Evolutionary conservation across 2,888 invertebrate genomes (phyloP), one percentile per base, ranked within the genome.

Genomic region (Plusia festucae): DNA sequence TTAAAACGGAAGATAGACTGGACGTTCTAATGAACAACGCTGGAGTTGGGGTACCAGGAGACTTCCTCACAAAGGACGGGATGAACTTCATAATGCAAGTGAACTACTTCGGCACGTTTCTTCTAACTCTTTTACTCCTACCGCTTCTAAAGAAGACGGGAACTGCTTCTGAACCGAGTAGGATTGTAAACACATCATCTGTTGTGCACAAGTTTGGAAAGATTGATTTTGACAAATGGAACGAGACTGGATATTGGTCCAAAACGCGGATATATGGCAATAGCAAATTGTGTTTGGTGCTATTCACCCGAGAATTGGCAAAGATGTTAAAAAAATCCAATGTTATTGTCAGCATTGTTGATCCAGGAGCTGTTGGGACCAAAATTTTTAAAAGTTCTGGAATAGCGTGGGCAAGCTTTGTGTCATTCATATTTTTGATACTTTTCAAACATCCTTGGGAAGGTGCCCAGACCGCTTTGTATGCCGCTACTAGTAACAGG

Each of bases 101-200:
- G 2, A 99, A 99, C 90, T 98, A 99, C 84, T 98, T 97, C 88
- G 99, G 99, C 0, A 98, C 98, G 11, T 99, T 99, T 88, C 95
- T 99, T 32, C 93, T 99, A 57, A 99, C 99, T 0, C 97, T 98
- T 87, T 96, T 99, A 34, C 95, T 99, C 44, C 96, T 98, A 78
- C 98, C 98, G 91, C 92, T 98, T 71, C 86, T 98, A 73, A 97
- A 96, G 87, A 96, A 96, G 84, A 85, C 90, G 8, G 94, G 92
- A 1, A 81, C 65, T 0, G 62, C 79, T 4, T 96, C 96, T 13
- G 96, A 96, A 15, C 97, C 97, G 6, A 96, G 97, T 65, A 96
- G 98, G 68, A 96, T 98, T 0, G 96, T 98, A 0, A 96, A 97
- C 27, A 98, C 98, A 0, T 97, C 98, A 0, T 98, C 98, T 0